phyloP scores from a whole-genome alignment of 1,140 invertebrate species.

The Musca domestica region DNA sequence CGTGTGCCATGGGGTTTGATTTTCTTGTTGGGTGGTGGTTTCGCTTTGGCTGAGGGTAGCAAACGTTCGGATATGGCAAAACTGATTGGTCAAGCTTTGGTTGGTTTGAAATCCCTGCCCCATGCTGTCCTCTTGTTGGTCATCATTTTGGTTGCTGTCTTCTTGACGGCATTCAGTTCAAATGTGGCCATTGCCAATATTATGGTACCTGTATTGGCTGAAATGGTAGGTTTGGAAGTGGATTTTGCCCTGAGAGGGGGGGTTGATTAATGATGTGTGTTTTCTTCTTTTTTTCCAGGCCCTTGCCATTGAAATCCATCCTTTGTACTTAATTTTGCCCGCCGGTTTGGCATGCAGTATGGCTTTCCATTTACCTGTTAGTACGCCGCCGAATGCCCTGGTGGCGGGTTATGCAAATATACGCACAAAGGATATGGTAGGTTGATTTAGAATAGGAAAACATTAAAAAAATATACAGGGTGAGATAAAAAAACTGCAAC shows the following conservation, averaged over 20 bases:
- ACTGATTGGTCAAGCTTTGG: slow-evolving; percentile 68
- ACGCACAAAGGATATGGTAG: slow-evolving; percentile 72
- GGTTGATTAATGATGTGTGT: neutral
- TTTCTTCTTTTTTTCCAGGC: slow-evolving; percentile 39
- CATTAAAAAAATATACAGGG: too few relatives aligned
- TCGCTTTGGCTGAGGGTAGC: slow-evolving; percentile 82
- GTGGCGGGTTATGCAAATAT: slow-evolving; percentile 80
- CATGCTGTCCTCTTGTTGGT: slow-evolving; percentile 60
- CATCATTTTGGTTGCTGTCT: slow-evolving; percentile 57
- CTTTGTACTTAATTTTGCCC: slow-evolving; percentile 84
- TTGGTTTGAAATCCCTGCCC: slow-evolving; percentile 58
- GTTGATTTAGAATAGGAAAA: slow-evolving; percentile 29
- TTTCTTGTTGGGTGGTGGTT: slow-evolving; percentile 78
- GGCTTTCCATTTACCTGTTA: slow-evolving; percentile 69
- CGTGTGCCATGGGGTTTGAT: slow-evolving; percentile 78
- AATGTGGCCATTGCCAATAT: slow-evolving; percentile 83
- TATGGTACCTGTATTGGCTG: slow-evolving; percentile 74
- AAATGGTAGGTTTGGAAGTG: slow-evolving; percentile 62
- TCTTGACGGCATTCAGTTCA: slow-evolving; percentile 78
- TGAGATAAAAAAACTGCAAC: too few relatives aligned
- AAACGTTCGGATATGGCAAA: slow-evolving; percentile 73
- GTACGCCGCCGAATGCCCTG: slow-evolving; percentile 90
- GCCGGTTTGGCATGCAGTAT: slow-evolving; percentile 77
- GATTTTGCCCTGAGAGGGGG: too few relatives aligned
- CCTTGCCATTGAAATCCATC: slow-evolving; percentile 68